Conservation (phyloP, 2,797 vertebrate genomes). For the Brotula barbata region DNA sequence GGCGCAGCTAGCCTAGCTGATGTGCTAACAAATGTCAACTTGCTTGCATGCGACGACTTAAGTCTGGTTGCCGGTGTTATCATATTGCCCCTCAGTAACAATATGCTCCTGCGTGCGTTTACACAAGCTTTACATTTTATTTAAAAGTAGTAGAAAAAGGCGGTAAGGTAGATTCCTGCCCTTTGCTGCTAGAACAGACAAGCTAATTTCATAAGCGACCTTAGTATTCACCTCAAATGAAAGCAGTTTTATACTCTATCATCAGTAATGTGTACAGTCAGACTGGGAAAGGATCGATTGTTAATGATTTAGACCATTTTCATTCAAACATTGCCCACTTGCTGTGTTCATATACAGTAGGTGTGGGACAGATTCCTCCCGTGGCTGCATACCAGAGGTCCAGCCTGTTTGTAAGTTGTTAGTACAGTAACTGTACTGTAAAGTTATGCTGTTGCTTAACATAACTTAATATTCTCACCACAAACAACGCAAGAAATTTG, state of each 20-base stretch:
- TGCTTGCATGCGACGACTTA: slow-evolving; percentile 5
- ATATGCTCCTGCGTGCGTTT: not conserved
- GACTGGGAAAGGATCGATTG: not conserved
- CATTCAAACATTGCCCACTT: not conserved
- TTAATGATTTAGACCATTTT: not conserved
- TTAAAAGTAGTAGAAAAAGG: not conserved
- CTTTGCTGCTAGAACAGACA: not conserved
- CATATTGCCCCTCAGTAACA: not conserved
- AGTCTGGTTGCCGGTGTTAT: not conserved
- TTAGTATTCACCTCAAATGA: slow-evolving; percentile 1
- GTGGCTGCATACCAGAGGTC: slow-evolving; percentile 41
- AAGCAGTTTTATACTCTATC: not conserved
- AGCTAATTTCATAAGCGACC: slow-evolving; percentile 7
- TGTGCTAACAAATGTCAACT: slow-evolving; percentile 55
- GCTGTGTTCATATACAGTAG: slow-evolving; percentile 1
- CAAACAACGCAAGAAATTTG: too few relatives aligned
- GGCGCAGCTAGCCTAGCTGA: slow-evolving; percentile 46
- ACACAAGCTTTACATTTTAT: not conserved
- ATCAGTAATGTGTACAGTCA: not conserved
- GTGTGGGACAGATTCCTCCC: slow-evolving; percentile 4
- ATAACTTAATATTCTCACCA: slow-evolving; percentile 26
- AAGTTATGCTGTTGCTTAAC: slow-evolving; percentile 6
- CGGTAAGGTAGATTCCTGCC: not conserved
- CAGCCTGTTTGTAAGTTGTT: too few relatives aligned
- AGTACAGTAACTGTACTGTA: too few relatives aligned